Evolutionary conservation across 2,797 vertebrate species (phyloP), one percentile per base, ranked within the genome.

Genomic region (Gastrophryne carolinensis): DNA sequence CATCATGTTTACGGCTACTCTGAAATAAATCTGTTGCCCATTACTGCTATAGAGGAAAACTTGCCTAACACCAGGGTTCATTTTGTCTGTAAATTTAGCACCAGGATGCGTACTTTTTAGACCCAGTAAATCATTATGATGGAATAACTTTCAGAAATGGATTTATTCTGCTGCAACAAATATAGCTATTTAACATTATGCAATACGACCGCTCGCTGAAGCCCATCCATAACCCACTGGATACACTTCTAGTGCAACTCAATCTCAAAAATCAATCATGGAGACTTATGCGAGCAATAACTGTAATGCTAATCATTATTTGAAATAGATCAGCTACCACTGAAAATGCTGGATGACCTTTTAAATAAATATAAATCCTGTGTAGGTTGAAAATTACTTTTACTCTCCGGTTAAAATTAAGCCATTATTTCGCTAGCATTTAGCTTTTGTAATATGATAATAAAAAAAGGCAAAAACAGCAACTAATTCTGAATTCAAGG

Each of bases 241-340:
- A 57, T 27, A 39, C 15, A 67, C 24, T 52, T 27, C 44, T 30
- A 61, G 27, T 68, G 54, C 64, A 68, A 67, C 54, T 67, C 73
- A 75, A 52, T 67, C 63, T 60, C n/a, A 52, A 67, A 75, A 68
- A 75, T 75, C 73, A 75, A 68, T 75, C 54, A 65, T 8, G 6
- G 41, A 75, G 63, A 67, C 65, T 67, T 75, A 68, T 50, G 44
- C 39, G 64, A 17, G 73, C 50, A 74, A 75, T 75, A 67, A 67
- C 57, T 44, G 60, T 57, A 68, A 67, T 50, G 52, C 72, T 74
- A 53, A 67, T 58, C 62, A 68, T 75, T 67, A 75, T 67, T 52
- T 61, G 63, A 52, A 75, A 75, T 60, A 60, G 73, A 49, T 66
- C 64, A 37, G 54, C 54, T 29, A 52, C 64, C 58, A 35, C 29